Conservation (phyloP, 1,140 invertebrate species). For the Leptopilina boulardi region DNA sequence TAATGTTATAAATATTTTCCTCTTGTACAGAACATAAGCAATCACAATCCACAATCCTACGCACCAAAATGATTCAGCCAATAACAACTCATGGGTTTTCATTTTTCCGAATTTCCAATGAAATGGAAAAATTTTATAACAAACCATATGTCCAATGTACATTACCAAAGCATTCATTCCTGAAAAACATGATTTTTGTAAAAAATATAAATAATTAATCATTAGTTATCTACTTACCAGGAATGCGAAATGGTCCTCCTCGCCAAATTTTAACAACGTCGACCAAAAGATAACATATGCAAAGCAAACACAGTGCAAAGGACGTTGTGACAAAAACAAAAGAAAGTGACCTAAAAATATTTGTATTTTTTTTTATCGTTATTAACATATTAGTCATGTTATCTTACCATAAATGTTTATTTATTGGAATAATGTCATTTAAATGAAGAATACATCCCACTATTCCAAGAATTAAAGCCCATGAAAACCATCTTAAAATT, state of each 20-base stretch:
- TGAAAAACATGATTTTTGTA: slow-evolving; percentile 70
- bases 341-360: slow-evolving; percentile 90
- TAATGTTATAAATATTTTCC: slow-evolving; percentile 75
- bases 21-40: slow-evolving; percentile 82
- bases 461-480: slow-evolving; percentile 76
- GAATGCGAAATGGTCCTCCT: slow-evolving; percentile 87
- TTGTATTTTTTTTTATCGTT: background rate
- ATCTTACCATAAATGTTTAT: slow-evolving; percentile 92
- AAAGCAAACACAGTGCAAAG: slow-evolving; percentile 84
- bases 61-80: slow-evolving; percentile 90
- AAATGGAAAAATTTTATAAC: slow-evolving; percentile 89
- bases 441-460: slow-evolving; percentile 77
- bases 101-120: slow-evolving; percentile 83
- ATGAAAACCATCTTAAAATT: slow-evolving; percentile 83
- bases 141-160: slow-evolving; percentile 89
- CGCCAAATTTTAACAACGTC: slow-evolving; percentile 87
- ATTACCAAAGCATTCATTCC: slow-evolving; percentile 94
- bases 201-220: background rate
- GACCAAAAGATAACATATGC: slow-evolving; percentile 86
- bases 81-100: slow-evolving; percentile 83
- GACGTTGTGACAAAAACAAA: slow-evolving; percentile 88
- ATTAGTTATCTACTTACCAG: slow-evolving; percentile 71
- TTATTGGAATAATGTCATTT: slow-evolving; percentile 87
- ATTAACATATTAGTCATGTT: slow-evolving; percentile 36
- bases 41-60: slow-evolving; percentile 88